Conservation (phyloP, 2,113 vertebrate species). For the Callipepla californica region DNA sequence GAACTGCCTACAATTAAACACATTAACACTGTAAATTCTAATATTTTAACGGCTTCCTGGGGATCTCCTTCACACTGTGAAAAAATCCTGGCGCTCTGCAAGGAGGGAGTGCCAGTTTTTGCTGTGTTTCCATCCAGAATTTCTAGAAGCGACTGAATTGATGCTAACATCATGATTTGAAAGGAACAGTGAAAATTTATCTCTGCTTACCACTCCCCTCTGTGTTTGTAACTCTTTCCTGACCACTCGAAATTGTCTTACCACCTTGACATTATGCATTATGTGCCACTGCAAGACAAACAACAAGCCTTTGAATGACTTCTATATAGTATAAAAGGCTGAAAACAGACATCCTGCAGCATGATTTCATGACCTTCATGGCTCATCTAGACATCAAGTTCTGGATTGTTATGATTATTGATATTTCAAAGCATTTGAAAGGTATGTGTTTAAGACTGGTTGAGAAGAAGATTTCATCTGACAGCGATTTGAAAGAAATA, state of each 20-base stretch:
- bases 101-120: background rate
- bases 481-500: conserved; percentile 15
- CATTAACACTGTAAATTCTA: conserved; percentile 23
- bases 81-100: background rate
- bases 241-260: background rate
- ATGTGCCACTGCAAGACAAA: background rate
- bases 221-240: background rate
- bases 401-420: background rate
- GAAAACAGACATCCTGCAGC: background rate
- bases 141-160: background rate
- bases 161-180: background rate
- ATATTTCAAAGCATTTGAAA: background rate
- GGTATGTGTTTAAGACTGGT: background rate
- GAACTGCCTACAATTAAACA: conserved; percentile 24
- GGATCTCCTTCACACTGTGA: background rate
- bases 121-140: background rate
- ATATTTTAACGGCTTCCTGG: conserved; percentile 21
- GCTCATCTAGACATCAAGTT: background rate
- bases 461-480: conserved; percentile 9
- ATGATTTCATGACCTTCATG: background rate
- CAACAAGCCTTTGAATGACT: background rate
- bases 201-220: background rate
- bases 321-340: background rate
- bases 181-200: background rate
- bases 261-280: background rate